Conservation (phyloP, 2,797 vertebrate genomes). For the Valencia hispanica region DNA sequence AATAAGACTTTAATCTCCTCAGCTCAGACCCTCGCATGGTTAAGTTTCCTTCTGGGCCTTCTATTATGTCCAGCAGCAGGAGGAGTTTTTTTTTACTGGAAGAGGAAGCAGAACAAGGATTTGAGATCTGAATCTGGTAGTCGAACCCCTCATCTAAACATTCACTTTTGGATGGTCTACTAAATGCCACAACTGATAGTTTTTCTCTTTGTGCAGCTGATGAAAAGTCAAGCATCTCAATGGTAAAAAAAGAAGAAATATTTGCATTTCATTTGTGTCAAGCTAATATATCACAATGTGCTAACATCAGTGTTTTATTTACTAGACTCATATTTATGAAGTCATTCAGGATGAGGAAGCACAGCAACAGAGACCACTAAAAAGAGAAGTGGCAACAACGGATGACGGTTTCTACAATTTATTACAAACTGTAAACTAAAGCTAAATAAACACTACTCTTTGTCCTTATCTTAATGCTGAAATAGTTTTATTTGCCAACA, state of each 20-base stretch:
- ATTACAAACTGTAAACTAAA: slow-evolving; percentile 63
- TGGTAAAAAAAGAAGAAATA: slow-evolving; percentile 42
- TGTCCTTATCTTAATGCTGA: background rate
- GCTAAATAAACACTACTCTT: background rate
- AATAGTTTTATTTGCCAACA: background rate
- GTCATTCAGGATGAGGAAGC: slow-evolving; percentile 36
- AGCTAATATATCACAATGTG: fast-evolving
- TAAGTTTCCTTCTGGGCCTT: slow-evolving; percentile 39
- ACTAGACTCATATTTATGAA: slow-evolving; percentile 60
- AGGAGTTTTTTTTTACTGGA: slow-evolving; percentile 46
- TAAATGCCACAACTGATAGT: background rate
- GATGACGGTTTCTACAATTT: slow-evolving; percentile 59
- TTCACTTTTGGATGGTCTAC: background rate
- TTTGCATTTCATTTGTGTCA: background rate
- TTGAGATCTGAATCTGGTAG: slow-evolving; percentile 32
- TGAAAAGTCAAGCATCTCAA: slow-evolving; percentile 29
- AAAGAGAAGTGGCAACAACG: slow-evolving; percentile 11
- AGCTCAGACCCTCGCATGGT: slow-evolving; percentile 48
- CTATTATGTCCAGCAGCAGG: slow-evolving; percentile 28
- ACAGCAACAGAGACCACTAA: background rate
- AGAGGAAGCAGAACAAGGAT: slow-evolving; percentile 45
- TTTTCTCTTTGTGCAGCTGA: slow-evolving; percentile 41
- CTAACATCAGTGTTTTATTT: slow-evolving; percentile 4
- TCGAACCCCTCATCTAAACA: background rate
- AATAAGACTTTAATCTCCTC: background rate